Evolutionary conservation across 2,797 vertebrate genomes (phyloP), one percentile per base, ranked within the genome.

Genomic region (Phaenicophaeus curvirostris): DNA sequence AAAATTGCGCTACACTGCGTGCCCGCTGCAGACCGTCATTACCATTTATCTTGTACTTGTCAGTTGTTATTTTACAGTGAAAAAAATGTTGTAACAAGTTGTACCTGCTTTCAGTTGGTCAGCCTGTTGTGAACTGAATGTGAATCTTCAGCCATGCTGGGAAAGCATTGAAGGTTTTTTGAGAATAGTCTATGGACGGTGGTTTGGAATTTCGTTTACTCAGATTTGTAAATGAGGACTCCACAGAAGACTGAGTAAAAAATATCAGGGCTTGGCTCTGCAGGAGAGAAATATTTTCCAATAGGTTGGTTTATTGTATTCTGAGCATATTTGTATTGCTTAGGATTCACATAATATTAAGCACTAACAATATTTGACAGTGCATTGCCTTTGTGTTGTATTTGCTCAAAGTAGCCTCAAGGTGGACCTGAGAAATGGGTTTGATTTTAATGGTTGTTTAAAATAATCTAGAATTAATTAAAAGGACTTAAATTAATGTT

Each of bases 1-100:
- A 0, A 23, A 1, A 0, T 12, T 2, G 41, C 14, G 15, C 46
- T 33, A 6, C 4, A 0, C 33, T 9, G 24, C 33, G 0, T 30
- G 50, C 59, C 17, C 0, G 2, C 24, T 4, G 0, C 7, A 30
- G 48, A 42, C 25, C 1, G 6, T 75, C 2, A 10, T 35, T 76
- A 30, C 50, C 1, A 1, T 41, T 76, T 51, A 58, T 6, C 69
- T 75, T 30, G 46, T 55, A 8, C 66, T 69, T 41, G 53, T 66
- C 72, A n/a, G 6, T 30, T 58, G 44, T 62, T 93, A 44, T 71
- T 94, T 58, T 19, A 31, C 44, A 66, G 35, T 7, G 15, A 20
- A 18, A 41, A 39, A 79, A 31, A 12, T 8, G 4, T 3, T 16
- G 18, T 11, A 33, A 25, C 31, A 41, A 28, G 44, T 58, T 85